Base-by-base conservation (phyloP, 2,888 invertebrate genomes). In the Sesia bembeciformis region DNA sequence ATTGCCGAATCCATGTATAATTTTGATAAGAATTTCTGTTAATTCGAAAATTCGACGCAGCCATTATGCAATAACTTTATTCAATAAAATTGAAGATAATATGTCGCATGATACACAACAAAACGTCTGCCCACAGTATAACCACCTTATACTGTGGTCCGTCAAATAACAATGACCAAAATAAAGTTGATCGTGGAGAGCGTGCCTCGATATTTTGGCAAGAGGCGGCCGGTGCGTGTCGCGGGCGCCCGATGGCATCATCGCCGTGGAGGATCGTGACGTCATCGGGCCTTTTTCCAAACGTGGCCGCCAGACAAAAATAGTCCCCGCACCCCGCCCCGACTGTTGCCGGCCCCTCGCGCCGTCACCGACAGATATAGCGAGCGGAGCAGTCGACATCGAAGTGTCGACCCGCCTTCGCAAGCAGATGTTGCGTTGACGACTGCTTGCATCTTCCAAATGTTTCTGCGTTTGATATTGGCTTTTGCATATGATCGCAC, bases 301-400 rank as follows among this genome's bases (percentile, higher is more conserved):
- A 87, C 87, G 87, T 85, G 86, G 85, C 87, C 83, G 87, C 84
- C 88, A 89, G 88, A 89, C 89, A 81, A 87, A 89, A 89, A 89
- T 89, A 89, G 87, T 76, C 81, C 84, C 84, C 84, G 77, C 81
- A 78, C 81, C 84, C 71, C 83, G 73, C 70, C 78, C 77, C 62
- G 65, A 69, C 68, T 58, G 41, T 53, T 51, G 72, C 74, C 75
- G 78, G 82, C 84, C 78, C 83, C 49, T 76, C 71, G 67, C 72
- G 67, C 72, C 80, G 84, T 87, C 88, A 88, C 84, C 86, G 87
- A 84, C 86, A 62, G 77, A 88, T 81, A 82, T 89, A 89, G 87
- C 78, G 72, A 72, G 67, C 70, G 70, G 69, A 71, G 62, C 72
- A 68, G 67, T 63, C 61, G 59, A 46, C 46, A 46, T 46, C 8